Base-by-base conservation (phyloP, 1,140 invertebrate genomes). In the Drosophila paulistorum region DNA sequence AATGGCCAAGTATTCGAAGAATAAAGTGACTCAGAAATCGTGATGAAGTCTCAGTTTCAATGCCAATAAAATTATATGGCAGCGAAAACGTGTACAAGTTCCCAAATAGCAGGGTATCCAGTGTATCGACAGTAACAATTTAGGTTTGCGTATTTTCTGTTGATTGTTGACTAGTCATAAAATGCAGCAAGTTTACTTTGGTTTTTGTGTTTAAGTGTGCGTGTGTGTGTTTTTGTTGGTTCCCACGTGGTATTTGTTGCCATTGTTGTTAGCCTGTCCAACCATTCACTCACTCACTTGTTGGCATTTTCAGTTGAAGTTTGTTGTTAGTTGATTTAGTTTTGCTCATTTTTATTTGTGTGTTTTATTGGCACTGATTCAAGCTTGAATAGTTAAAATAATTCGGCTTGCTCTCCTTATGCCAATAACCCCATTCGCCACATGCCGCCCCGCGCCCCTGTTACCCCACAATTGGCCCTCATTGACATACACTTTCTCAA, bases 91-190 rank as follows among this genome's bases (percentile, higher is more conserved):
- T 11, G 35, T 10, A 37, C 35, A 2, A 10, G 6, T 7, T 7
- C 0, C 35, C 20, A 17, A 48, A 48, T 48, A 10, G 20, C 17
- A 51, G 45, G 45, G 45, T 51, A 51, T 51, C 4, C 17, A 20
- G 3, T 1, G 9, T 51, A 51, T 4, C 45, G 17, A 23, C 17
- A 51, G 9, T 23, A 5, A 7, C 9, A 23, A 4, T 10, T 23
- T 11, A 51, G 23, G 45, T 7, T 51, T 23, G 20, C 37, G 48
- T 37, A 54, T 68, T 68, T 57, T 64, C 66, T 30, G 66, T 77
- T 77, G 77, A 77, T 77, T 77, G 74, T 77, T 77, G 74, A 74
- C 74, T 39, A 60, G 74, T 77, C 74, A 77, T 77, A 77, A 77
- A 77, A 77, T 70, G 60, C 74, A 77, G 57, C 20, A 42, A 55